Conservation (phyloP, 2,797 vertebrate genomes). For the Lates japonicus region DNA sequence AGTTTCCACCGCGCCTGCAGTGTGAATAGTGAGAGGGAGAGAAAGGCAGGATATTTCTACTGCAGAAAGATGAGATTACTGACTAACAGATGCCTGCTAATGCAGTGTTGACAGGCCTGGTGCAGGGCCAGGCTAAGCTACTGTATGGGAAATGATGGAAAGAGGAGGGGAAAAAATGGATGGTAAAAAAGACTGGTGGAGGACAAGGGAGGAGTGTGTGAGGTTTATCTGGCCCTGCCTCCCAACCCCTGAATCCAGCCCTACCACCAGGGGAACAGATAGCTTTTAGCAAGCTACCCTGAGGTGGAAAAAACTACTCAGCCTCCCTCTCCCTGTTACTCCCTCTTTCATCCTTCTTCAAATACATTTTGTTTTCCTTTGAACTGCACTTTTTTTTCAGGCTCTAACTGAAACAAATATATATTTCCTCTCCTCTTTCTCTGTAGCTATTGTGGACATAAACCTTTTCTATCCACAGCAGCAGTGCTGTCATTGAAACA, state of each 20-base stretch:
- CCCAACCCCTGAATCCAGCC: too few species aligned
- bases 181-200: conserved; percentile 39
- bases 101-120: conserved; percentile 76
- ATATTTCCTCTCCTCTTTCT: conserved; percentile 52
- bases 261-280: conserved; percentile 80
- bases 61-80: conserved; percentile 67
- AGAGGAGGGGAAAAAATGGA: conserved; percentile 25
- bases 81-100: conserved; percentile 76
- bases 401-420: conserved; percentile 70
- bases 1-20: conserved; percentile 40
- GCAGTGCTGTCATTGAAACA: conserved; percentile 71
- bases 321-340: conserved; percentile 26
- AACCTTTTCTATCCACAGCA: conserved; percentile 66
- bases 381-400: conserved; percentile 36
- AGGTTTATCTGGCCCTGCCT: too few species aligned
- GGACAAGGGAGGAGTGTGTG: conserved; percentile 6
- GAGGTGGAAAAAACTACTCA: conserved; percentile 68
- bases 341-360: conserved; percentile 63
- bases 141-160: conserved; percentile 55
- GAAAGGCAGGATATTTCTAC: conserved; percentile 28
- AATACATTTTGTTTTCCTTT: conserved; percentile 78
- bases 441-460: conserved; percentile 62
- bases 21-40: conserved; percentile 10
- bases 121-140: conserved; percentile 51
- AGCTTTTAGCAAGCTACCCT: conserved; percentile 80